Conservation (phyloP, 2,113 vertebrate genomes). For the Ancistrus triradiatus region DNA sequence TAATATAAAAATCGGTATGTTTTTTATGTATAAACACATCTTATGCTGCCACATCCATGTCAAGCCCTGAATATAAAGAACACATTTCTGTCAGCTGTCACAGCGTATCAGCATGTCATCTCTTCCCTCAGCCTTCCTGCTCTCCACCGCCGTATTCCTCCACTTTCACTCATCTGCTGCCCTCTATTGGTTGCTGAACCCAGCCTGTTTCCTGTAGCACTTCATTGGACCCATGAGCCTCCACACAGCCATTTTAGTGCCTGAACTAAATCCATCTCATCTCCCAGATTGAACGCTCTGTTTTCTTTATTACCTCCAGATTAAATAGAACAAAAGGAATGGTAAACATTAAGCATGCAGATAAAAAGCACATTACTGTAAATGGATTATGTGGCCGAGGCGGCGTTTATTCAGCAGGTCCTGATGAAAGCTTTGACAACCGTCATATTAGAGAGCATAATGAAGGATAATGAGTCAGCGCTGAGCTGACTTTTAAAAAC, state of each 20-base stretch:
- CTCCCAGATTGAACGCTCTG: slow-evolving; percentile 30
- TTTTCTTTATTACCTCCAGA: slow-evolving; percentile 43
- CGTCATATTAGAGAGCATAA: slow-evolving; percentile 35
- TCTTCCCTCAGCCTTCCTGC: slow-evolving; percentile 30
- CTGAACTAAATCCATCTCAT: slow-evolving; percentile 38
- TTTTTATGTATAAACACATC: slow-evolving; percentile 44
- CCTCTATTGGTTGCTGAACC: slow-evolving; percentile 48
- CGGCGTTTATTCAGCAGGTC: slow-evolving; percentile 32
- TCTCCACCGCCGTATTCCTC: slow-evolving; percentile 8
- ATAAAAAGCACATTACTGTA: slow-evolving; percentile 45
- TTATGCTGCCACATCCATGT: slow-evolving; percentile 45
- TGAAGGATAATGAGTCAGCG: slow-evolving; percentile 29
- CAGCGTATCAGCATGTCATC: slow-evolving; percentile 44
- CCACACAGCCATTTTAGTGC: slow-evolving; percentile 15
- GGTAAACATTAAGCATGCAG: slow-evolving; percentile 40
- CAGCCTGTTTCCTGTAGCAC: slow-evolving; percentile 2
- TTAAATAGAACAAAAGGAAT: slow-evolving; percentile 32
- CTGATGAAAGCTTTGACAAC: slow-evolving; percentile 44
- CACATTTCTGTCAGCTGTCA: slow-evolving; percentile 57
- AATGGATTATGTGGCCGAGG: slow-evolving; percentile 35
- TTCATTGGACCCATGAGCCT: slow-evolving; percentile 16
- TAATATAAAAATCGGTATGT: no score
- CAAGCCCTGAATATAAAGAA: slow-evolving; percentile 43
- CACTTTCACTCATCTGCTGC: slow-evolving; percentile 50
- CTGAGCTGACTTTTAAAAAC: slow-evolving; percentile 1